A percentile compares a stretch with the other conserved stretches of the same genome.
Evolutionary conservation across 2,113 vertebrate genomes (phyloP).

Genomic region (Empidonax traillii): DNA sequence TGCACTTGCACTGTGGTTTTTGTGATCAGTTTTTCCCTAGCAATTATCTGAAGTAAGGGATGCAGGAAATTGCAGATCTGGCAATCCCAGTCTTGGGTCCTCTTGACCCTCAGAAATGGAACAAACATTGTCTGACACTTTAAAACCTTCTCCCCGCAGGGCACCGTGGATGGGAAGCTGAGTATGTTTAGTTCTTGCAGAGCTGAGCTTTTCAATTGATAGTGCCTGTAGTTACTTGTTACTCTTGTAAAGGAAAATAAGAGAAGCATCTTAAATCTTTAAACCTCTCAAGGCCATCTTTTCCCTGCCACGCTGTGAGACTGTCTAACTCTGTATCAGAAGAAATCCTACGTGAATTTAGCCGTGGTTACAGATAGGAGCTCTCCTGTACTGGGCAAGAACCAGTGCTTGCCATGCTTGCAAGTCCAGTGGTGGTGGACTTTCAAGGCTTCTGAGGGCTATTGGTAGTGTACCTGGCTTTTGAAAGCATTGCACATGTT

Average conservation of each 20-base stretch:
- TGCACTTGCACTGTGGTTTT: neutral
- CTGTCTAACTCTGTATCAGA: neutral
- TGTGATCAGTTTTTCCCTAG: neutral
- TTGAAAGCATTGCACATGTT: neutral
- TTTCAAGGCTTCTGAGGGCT: neutral
- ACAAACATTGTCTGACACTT: neutral
- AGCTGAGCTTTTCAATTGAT: conserved; percentile 37
- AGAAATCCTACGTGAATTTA: neutral
- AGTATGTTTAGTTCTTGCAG: neutral
- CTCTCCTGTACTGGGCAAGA: neutral
- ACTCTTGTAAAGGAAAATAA: neutral
- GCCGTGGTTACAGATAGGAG: neutral
- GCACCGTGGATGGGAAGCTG: neutral
- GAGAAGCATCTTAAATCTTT: conserved; percentile 40
- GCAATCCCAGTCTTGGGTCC: neutral
- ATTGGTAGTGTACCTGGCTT: neutral
- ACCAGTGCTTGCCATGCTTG: neutral
- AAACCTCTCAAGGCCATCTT: conserved; percentile 21
- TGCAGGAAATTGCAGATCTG: neutral
- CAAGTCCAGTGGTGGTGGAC: neutral
- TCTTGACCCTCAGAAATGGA: conserved; percentile 48
- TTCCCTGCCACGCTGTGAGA: neutral
- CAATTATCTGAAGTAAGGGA: neutral
- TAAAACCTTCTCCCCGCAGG: conserved; percentile 6
- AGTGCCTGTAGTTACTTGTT: conserved; percentile 36